These are phyloP conservation scores for Orientallactaga sibirica DNA, from an alignment of 2,797 vertebrate genomes.

Conservation along the genomic window DNA sequence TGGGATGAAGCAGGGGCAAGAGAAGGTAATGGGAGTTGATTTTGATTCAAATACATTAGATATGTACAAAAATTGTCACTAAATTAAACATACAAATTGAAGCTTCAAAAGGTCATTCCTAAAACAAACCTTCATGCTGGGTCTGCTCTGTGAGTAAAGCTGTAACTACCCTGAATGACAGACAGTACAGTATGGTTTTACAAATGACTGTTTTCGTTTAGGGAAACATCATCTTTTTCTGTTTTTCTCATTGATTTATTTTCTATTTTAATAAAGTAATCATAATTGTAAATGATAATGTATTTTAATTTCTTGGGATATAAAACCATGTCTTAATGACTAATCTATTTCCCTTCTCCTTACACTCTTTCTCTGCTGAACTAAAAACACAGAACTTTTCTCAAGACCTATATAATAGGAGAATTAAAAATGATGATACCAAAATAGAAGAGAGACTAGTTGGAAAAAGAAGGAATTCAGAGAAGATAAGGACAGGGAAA, in stretches of 20 bases:
- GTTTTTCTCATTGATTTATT: slow-evolving; percentile 11
- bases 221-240: background rate
- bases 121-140: background rate
- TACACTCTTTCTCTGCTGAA: slow-evolving; percentile 17
- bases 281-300: background rate
- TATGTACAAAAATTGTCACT: background rate
- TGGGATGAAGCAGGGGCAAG: too few relatives aligned
- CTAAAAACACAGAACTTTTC: background rate
- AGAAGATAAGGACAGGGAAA: too few relatives aligned
- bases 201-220: background rate
- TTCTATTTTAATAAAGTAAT: slow-evolving; percentile 43
- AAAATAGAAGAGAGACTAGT: too few relatives aligned
- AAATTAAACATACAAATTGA: slow-evolving; percentile 21
- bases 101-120: slow-evolving; percentile 13
- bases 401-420: too few relatives aligned
- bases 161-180: background rate
- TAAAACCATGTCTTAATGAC: slow-evolving; percentile 36
- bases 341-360: background rate
- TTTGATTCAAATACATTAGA: too few relatives aligned
- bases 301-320: slow-evolving; percentile 49
- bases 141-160: slow-evolving; percentile 27
- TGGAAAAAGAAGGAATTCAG: too few relatives aligned
- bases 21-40: background rate
- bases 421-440: too few relatives aligned
- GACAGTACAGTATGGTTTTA: background rate